A percentile compares a stretch with the other conserved stretches of the same genome.
Conservation (phyloP, 2,888 invertebrate genomes). For the Phortica okadai region DNA sequence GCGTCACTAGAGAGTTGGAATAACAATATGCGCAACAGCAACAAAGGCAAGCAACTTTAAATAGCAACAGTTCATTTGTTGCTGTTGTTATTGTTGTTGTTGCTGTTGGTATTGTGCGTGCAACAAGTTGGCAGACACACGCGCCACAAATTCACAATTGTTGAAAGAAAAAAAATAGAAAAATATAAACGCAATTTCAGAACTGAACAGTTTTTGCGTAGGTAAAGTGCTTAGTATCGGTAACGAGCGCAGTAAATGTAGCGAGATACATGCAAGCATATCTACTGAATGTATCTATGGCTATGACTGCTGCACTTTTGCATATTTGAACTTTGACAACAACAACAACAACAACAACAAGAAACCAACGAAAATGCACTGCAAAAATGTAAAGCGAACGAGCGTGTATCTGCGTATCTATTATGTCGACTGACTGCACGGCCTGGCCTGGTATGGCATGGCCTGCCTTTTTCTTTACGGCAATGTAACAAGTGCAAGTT, state of each 20-base stretch:
- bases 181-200: background rate
- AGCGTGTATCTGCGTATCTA: background rate
- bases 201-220: background rate
- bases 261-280: constrained; percentile 13
- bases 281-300: constrained; percentile 15
- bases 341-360: constrained; percentile 21
- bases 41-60: no score
- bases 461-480: background rate
- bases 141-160: background rate
- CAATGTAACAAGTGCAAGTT: constrained; percentile 14
- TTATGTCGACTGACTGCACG: background rate
- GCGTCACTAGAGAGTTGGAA: no score
- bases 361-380: background rate
- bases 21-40: no score
- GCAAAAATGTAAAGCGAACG: background rate
- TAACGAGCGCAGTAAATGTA: background rate
- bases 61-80: background rate
- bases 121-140: background rate
- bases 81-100: no score
- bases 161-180: no score
- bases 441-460: no score
- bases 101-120: background rate
- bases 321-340: constrained; percentile 31
- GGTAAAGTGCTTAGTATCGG: background rate
- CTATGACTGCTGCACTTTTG: constrained; percentile 25